Conservation (phyloP, 2,888 invertebrate genomes). For the Hermodice carunculata region DNA sequence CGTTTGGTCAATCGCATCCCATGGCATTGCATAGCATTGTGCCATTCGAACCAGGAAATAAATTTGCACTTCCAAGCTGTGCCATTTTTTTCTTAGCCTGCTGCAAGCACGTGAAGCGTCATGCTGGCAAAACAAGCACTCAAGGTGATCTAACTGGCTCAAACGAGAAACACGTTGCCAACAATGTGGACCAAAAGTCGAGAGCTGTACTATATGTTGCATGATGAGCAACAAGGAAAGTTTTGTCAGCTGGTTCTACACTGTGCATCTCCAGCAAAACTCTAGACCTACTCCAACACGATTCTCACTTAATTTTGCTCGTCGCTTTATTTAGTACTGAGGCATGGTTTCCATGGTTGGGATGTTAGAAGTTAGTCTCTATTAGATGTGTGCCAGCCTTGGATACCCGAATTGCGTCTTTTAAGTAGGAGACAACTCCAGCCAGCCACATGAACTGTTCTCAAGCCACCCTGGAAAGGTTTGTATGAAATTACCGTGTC, state of each 20-base stretch:
- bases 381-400: background rate
- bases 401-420: constrained; percentile 4
- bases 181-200: no score
- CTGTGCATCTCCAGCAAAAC: background rate
- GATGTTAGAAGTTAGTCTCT: background rate
- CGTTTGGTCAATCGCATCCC: no score
- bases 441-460: constrained; percentile 6
- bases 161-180: no score
- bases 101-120: no score
- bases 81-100: no score
- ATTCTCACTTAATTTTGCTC: background rate
- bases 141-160: no score
- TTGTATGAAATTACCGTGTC: background rate
- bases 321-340: constrained; percentile 12
- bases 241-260: background rate
- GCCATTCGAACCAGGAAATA: no score
- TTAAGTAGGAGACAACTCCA: constrained; percentile 14
- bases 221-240: background rate
- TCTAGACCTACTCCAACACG: background rate
- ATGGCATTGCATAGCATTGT: no score
- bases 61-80: no score
- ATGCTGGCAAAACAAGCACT: no score
- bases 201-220: no score
- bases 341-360: constrained; percentile 14
- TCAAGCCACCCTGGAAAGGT: background rate